Evolutionary conservation across 2,888 invertebrate genomes (phyloP).

Genomic region (Argyra leucocephala): DNA sequence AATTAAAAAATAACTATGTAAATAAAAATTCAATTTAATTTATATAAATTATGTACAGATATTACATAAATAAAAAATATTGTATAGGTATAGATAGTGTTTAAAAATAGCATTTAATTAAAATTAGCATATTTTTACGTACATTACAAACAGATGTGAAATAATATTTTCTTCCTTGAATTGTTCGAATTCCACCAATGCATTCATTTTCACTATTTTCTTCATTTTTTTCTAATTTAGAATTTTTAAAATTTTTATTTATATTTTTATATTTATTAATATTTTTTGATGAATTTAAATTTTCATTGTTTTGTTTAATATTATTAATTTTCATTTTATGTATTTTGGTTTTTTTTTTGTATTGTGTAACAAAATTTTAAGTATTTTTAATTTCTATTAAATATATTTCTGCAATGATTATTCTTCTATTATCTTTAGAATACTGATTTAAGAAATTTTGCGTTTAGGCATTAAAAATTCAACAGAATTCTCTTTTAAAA

Average conservation of each 20-base stretch:
- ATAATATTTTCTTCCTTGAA: background rate
- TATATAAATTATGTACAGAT: too few relatives aligned
- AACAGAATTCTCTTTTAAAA: too few relatives aligned
- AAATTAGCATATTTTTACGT: too few relatives aligned
- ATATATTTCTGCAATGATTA: too few relatives aligned
- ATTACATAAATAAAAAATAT: too few relatives aligned
- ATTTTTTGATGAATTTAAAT: too few relatives aligned
- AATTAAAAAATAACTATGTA: too few relatives aligned
- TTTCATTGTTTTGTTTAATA: background rate
- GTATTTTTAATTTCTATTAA: too few relatives aligned
- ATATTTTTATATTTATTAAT: background rate
- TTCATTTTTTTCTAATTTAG: background rate
- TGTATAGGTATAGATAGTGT: too few relatives aligned
- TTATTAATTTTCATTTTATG: background rate
- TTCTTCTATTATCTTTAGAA: background rate
- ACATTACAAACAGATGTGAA: background rate
- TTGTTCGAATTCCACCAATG: background rate
- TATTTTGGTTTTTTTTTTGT: background rate
- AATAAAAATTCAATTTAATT: too few relatives aligned
- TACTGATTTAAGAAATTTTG: background rate
- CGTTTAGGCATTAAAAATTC: background rate
- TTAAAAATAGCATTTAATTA: too few relatives aligned
- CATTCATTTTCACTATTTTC: background rate
- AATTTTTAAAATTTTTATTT: background rate
- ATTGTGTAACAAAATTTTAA: background rate